These are phyloP conservation scores for Piaya cayana DNA, from an alignment of 2,113 vertebrate genomes.

Conservation along the genomic window DNA sequence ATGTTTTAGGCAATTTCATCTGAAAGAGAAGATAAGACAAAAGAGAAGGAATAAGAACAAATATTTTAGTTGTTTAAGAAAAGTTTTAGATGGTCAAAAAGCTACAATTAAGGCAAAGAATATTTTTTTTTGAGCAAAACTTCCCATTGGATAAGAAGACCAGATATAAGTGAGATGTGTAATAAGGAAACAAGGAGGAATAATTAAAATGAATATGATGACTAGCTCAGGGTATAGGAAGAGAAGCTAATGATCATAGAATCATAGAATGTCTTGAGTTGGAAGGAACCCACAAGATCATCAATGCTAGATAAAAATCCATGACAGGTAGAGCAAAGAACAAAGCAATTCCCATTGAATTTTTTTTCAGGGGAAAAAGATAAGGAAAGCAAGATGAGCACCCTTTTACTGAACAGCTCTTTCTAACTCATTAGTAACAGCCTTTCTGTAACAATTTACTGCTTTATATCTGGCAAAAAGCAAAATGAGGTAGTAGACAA, in stretches of 20 bases:
- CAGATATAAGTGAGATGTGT: background rate
- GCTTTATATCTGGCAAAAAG: background rate
- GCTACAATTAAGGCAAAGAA: background rate
- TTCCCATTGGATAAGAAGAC: background rate
- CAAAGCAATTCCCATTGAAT: background rate
- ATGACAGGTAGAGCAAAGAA: background rate
- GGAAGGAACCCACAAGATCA: too few relatives aligned
- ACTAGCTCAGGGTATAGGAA: background rate
- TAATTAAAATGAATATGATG: background rate
- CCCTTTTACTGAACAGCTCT: background rate
- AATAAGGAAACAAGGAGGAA: background rate
- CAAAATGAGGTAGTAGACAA: background rate
- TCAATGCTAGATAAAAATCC: background rate
- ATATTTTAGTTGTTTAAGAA: background rate
- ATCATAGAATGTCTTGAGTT: too few relatives aligned
- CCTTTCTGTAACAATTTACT: background rate
- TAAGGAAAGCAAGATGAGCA: background rate
- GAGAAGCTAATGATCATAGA: background rate
- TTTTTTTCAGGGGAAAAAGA: background rate
- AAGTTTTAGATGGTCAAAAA: background rate
- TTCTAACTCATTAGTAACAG: background rate
- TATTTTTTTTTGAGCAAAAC: fast-evolving
- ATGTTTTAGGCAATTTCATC: background rate
- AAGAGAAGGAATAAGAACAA: background rate
- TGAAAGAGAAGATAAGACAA: background rate